Percentiles rank a stretch among this genome's conserved stretches.
Conservation (phyloP, 2,797 vertebrate genomes). For the Sebastes taczanowskii region DNA sequence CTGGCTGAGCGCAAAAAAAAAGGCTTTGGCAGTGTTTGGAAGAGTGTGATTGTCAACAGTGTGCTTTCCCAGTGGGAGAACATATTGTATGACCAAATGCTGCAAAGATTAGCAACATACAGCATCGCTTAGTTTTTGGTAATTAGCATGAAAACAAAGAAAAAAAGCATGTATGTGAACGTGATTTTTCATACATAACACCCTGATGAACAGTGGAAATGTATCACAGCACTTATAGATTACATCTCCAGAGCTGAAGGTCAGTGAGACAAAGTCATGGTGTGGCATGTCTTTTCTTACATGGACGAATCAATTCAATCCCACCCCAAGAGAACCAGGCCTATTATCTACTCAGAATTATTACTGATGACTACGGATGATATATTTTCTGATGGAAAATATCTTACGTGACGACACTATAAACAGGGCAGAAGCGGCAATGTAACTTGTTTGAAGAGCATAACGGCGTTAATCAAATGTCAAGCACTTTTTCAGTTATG, state of each 20-base stretch:
- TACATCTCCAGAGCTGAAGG: slow-evolving; percentile 32
- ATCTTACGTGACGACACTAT: background rate
- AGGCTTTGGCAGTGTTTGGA: slow-evolving; percentile 46
- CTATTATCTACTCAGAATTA: slow-evolving; percentile 4
- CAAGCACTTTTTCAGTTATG: background rate
- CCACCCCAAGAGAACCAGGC: background rate
- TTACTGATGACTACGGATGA: slow-evolving; percentile 13
- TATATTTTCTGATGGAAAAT: slow-evolving; percentile 24
- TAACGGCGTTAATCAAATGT: slow-evolving; percentile 24
- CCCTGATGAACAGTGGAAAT: slow-evolving; percentile 2
- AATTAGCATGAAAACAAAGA: slow-evolving; percentile 11
- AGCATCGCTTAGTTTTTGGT: background rate
- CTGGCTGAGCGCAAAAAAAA: slow-evolving; percentile 30
- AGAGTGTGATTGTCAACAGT: slow-evolving; percentile 53
- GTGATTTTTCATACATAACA: background rate
- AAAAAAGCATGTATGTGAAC: background rate
- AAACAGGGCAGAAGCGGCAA: background rate
- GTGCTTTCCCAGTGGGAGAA: slow-evolving; percentile 52
- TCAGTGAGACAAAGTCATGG: slow-evolving; percentile 27
- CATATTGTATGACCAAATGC: slow-evolving; percentile 65
- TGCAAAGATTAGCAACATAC: slow-evolving; percentile 29
- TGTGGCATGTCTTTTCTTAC: slow-evolving; percentile 37
- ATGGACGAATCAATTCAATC: slow-evolving; percentile 35
- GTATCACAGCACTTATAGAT: slow-evolving; percentile 19
- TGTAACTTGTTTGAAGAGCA: background rate